Percentiles rank a stretch among this genome's conserved stretches.
These are phyloP conservation scores for Phrynosoma platyrhinos DNA, from an alignment of 2,113 vertebrate species.

Conservation along the genomic window DNA sequence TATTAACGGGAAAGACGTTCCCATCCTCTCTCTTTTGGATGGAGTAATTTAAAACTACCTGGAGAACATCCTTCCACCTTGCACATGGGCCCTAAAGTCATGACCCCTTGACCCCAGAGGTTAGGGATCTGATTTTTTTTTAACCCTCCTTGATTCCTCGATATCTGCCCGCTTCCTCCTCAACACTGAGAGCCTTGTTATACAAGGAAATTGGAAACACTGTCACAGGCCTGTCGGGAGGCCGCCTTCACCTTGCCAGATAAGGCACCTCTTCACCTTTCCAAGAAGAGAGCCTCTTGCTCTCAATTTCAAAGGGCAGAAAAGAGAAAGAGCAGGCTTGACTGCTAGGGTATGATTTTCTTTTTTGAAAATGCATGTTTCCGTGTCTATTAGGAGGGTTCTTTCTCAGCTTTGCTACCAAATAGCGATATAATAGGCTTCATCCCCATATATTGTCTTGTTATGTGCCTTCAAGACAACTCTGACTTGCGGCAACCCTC, in stretches of 20 bases:
- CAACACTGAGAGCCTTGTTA: constrained; percentile 81
- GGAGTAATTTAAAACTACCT: constrained; percentile 82
- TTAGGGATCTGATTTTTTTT: constrained; percentile 83
- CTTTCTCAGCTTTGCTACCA: background rate
- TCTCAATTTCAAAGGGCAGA: constrained; percentile 67
- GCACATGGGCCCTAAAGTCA: constrained; percentile 77
- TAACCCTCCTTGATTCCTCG: constrained; percentile 78
- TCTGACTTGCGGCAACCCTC: no score
- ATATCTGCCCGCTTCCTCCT: constrained; percentile 81
- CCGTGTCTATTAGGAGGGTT: no score
- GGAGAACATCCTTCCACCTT: constrained; percentile 81
- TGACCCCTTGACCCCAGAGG: constrained; percentile 84
- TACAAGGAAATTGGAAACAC: constrained; percentile 92
- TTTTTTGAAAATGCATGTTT: no score
- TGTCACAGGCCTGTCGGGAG: constrained; percentile 52
- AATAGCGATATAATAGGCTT: background rate
- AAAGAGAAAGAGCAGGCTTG: background rate
- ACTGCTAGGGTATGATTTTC: background rate
- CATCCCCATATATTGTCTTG: background rate
- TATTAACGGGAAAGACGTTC: constrained; percentile 41
- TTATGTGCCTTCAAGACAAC: no score
- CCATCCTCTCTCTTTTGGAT: constrained; percentile 71
- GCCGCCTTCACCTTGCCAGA: constrained; percentile 70
- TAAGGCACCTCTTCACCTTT: constrained; percentile 80
- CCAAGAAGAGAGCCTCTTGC: constrained; percentile 77